A percentile compares a stretch with the other conserved stretches of the same genome.
Evolutionary conservation across 2,113 vertebrate genomes (phyloP).

Genomic region (Catagonus wagneri): DNA sequence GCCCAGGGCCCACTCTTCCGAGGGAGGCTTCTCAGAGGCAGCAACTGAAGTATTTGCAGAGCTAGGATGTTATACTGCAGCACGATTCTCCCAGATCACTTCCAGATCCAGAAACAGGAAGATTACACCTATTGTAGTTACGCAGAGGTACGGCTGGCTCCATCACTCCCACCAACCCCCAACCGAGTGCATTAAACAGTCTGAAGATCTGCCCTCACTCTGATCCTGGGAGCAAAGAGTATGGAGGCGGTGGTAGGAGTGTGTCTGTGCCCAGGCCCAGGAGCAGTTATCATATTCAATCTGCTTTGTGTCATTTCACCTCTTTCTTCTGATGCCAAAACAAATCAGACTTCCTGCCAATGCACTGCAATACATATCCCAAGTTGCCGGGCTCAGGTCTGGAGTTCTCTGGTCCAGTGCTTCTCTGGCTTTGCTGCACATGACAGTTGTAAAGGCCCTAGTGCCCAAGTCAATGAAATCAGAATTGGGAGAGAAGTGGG

Average conservation of each 20-base stretch:
- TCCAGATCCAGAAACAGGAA: conserved; percentile 14
- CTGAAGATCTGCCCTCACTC: not conserved
- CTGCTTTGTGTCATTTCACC: conserved; percentile 34
- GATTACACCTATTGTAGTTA: not conserved
- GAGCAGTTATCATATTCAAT: not conserved
- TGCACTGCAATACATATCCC: not conserved
- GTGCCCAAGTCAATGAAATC: not conserved
- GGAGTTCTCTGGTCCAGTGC: not conserved
- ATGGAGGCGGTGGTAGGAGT: not conserved
- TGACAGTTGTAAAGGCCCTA: not conserved
- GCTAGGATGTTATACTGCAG: not conserved
- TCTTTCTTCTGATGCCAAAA: conserved; percentile 30
- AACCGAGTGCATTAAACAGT: not conserved
- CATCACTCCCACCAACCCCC: not conserved
- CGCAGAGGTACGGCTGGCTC: not conserved
- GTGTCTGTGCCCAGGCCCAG: not conserved
- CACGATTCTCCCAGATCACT: not conserved
- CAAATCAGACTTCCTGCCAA: conserved; percentile 49
- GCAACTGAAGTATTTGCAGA: not conserved
- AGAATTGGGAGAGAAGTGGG: not conserved
- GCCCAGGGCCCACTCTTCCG: not conserved
- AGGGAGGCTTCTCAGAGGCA: not conserved
- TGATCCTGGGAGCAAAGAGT: not conserved
- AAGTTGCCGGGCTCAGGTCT: not conserved
- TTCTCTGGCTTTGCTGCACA: not conserved